A percentile compares a stretch with the other conserved stretches of the same genome.
Conservation (phyloP, 2,888 invertebrate genomes). For the Idaea aversata region DNA sequence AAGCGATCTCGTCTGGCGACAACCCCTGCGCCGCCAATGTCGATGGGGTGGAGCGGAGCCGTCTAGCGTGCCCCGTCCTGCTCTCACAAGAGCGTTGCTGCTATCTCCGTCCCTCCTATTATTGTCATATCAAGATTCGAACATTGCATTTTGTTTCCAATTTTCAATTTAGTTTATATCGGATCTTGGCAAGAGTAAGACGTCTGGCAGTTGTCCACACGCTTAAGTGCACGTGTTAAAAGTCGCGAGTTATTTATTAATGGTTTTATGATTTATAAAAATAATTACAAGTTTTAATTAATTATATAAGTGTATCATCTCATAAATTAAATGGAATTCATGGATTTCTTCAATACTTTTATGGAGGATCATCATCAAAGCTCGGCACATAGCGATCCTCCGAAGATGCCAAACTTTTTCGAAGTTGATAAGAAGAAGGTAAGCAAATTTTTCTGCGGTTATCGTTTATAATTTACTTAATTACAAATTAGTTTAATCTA, state of each 20-base stretch:
- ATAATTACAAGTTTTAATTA: background rate
- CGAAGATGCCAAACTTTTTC: conserved; percentile 72
- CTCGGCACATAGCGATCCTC: conserved; percentile 51
- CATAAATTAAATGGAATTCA: conserved; percentile 60
- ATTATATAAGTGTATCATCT: background rate
- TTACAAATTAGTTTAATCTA: background rate
- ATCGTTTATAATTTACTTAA: background rate
- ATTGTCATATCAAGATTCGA: conserved; percentile 79
- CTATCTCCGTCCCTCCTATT: conserved; percentile 75
- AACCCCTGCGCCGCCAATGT: conserved; percentile 71
- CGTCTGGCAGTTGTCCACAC: conserved; percentile 69
- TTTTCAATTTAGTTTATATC: conserved; percentile 80
- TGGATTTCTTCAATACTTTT: conserved; percentile 66
- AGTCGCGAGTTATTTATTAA: conserved; percentile 44
- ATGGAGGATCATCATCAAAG: conserved; percentile 62
- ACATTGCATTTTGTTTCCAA: conserved; percentile 79
- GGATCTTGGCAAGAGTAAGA: conserved; percentile 74
- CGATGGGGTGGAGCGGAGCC: conserved; percentile 73
- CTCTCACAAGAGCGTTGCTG: conserved; percentile 43
- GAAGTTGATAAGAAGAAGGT: conserved; percentile 76
- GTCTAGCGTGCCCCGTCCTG: conserved; percentile 57
- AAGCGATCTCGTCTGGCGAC: conserved; percentile 73
- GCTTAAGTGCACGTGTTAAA: conserved; percentile 61
- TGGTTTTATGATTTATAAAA: conserved; percentile 16
- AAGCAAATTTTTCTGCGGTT: conserved; percentile 17